These are phyloP conservation scores for Diaphora mendica DNA, from an alignment of 2,888 invertebrate genomes.

Conservation along the genomic window DNA sequence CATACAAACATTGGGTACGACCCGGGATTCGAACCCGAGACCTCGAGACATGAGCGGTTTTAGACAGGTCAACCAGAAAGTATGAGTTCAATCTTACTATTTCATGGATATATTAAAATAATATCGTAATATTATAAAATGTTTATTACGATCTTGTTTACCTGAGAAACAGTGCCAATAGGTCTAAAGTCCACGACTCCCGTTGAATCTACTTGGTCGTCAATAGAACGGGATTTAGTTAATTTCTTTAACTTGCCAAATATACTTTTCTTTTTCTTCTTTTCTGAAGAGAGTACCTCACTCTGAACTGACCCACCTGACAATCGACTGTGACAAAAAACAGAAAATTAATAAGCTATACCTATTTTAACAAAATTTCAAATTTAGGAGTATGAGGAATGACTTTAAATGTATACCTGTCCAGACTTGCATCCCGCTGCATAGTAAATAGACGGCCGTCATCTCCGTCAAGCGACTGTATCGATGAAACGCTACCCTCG, in stretches of 20 bases:
- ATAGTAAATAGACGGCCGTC: conserved; percentile 87
- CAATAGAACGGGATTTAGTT: conserved; percentile 94
- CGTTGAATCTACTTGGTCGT: conserved; percentile 86
- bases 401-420: conserved; percentile 84
- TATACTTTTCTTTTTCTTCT: conserved; percentile 93
- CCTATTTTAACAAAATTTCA: neutral
- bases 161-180: conserved; percentile 86
- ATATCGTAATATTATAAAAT: neutral
- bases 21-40: too few species aligned
- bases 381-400: neutral
- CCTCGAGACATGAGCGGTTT: neutral
- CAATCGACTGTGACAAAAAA: conserved; percentile 87
- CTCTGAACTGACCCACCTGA: conserved; percentile 95
- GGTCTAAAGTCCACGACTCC: conserved; percentile 81
- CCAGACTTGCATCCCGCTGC: conserved; percentile 91
- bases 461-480: conserved; percentile 92
- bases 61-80: neutral
- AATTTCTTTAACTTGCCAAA: conserved; percentile 94
- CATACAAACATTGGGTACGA: too few species aligned
- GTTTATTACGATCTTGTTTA: conserved; percentile 19
- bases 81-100: neutral
- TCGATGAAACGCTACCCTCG: conserved; percentile 94
- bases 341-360: conserved; percentile 33
- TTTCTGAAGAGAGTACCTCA: conserved; percentile 91
- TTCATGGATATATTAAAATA: neutral